Base-by-base conservation (phyloP, 2,888 invertebrate genomes). In the Cepaea hortensis region DNA sequence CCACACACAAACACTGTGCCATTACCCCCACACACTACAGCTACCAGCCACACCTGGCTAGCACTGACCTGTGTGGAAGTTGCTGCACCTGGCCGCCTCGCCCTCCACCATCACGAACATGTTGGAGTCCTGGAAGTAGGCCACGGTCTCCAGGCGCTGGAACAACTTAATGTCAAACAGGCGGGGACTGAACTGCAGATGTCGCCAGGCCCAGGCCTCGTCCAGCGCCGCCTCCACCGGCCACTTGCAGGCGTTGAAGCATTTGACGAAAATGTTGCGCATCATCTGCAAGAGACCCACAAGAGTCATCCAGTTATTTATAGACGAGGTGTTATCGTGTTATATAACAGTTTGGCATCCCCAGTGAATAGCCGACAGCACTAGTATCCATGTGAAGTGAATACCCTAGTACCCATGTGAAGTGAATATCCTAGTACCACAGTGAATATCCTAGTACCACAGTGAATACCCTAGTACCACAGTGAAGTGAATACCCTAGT, bases 221-320 rank as follows among this genome's bases (percentile, higher is more conserved):
- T 91, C 91, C 20, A 94, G 86, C 48, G 89, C 88, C 15, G 89
- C 84, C 88, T 94, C 94, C 0, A 86, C 86, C 3, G 90, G 85
- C 9, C 88, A 84, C 84, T 92, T 92, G 90, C 93, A 94, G 9
- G 91, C 90, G 89, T 94, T 94, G 90, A 91, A 93, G 88, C 94
- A 94, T 87, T 92, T 93, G 68, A 92, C 89, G 88, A 94, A 93
- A 88, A 93, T 92, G 88, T 93, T 93, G 70, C 93, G 88, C 93
- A 94, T 94, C 91, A 94, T 91, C 94, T 94, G 91, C 55, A 55
- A 23, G n/a, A 68, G 50, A n/a, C 5, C 23, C 20, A 18, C 68
- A 18, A 50, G 18, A 50, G 55, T 7, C 13, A 3, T 9, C n/a
- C n/a, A 1, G 68, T 9, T 15, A 68, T 6, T 5, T 68, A 7